These are phyloP conservation scores for Pocota personata DNA, from an alignment of 2,888 invertebrate species.

Conservation along the genomic window DNA sequence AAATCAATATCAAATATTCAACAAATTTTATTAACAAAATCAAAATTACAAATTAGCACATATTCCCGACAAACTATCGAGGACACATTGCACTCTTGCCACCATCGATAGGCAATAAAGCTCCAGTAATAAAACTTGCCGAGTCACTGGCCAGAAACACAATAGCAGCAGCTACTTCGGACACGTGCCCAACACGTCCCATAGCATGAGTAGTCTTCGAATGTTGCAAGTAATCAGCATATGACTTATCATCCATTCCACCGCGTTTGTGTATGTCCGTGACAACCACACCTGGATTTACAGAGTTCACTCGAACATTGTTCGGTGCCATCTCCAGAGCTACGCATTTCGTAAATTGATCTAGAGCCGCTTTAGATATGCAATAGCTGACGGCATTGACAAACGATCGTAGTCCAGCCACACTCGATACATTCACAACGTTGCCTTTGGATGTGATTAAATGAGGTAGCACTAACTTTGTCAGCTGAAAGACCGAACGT, in stretches of 20 bases:
- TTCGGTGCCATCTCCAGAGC: conserved; percentile 92
- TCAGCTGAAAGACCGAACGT: conserved; percentile 89
- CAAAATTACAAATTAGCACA: not conserved
- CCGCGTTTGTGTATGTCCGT: conserved; percentile 92
- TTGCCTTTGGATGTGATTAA: conserved; percentile 90
- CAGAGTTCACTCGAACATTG: conserved; percentile 93
- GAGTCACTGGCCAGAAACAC: conserved; percentile 93
- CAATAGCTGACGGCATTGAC: conserved; percentile 94
- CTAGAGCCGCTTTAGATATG: conserved; percentile 96
- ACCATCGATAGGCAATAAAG: conserved; percentile 88
- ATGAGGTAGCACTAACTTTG: conserved; percentile 92
- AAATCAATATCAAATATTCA: not conserved
- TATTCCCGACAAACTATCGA: conserved; percentile 81
- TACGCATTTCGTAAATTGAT: conserved; percentile 95
- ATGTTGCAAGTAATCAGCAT: conserved; percentile 90
- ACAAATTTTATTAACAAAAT: not conserved
- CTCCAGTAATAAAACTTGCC: conserved; percentile 89
- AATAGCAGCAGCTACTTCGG: conserved; percentile 94
- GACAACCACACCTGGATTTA: conserved; percentile 95
- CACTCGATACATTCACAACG: conserved; percentile 96
- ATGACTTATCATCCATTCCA: conserved; percentile 90
- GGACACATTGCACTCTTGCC: conserved; percentile 86
- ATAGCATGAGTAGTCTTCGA: conserved; percentile 93
- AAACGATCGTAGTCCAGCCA: conserved; percentile 93
- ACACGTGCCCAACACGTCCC: conserved; percentile 90